Conservation (phyloP, 1,140 invertebrate species). For the Brachionus manjavacas region DNA sequence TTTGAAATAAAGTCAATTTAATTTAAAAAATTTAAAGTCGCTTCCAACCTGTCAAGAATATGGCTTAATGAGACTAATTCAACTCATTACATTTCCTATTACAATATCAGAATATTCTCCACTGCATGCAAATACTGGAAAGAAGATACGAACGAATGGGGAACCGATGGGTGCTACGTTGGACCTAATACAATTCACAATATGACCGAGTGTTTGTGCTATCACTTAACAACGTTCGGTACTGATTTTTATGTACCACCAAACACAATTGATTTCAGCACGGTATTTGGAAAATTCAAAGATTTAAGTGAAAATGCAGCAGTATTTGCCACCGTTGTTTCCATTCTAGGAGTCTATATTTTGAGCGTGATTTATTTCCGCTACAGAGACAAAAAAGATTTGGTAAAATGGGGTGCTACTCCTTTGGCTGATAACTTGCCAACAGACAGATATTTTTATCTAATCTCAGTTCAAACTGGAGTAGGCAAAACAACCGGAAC, state of each 20-base stretch:
- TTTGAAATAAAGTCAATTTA: background rate
- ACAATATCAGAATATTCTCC: constrained; percentile 47
- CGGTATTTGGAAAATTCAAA: constrained; percentile 59
- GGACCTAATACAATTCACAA: constrained; percentile 48
- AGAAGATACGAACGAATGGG: constrained; percentile 49
- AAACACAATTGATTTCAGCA: constrained; percentile 62
- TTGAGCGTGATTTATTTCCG: constrained; percentile 58
- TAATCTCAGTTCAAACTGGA: constrained; percentile 54
- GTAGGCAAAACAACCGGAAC: constrained; percentile 52
- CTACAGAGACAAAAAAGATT: constrained; percentile 60
- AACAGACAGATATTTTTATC: constrained; percentile 55
- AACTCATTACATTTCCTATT: constrained; percentile 44
- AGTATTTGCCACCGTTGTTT: constrained; percentile 58
- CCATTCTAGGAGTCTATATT: constrained; percentile 58
- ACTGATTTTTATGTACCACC: constrained; percentile 60
- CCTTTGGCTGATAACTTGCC: constrained; percentile 57
- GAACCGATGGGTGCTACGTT: constrained; percentile 49
- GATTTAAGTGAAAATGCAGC: constrained; percentile 54
- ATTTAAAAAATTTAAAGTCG: background rate
- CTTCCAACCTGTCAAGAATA: background rate
- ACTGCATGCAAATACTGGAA: constrained; percentile 55
- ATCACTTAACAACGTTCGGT: constrained; percentile 62
- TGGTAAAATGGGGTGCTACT: constrained; percentile 53
- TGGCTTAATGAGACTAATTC: constrained; percentile 45
- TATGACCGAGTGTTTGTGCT: constrained; percentile 59